Base-by-base conservation (phyloP, 2,797 vertebrate genomes). In the Pyrocephalus nanus region DNA sequence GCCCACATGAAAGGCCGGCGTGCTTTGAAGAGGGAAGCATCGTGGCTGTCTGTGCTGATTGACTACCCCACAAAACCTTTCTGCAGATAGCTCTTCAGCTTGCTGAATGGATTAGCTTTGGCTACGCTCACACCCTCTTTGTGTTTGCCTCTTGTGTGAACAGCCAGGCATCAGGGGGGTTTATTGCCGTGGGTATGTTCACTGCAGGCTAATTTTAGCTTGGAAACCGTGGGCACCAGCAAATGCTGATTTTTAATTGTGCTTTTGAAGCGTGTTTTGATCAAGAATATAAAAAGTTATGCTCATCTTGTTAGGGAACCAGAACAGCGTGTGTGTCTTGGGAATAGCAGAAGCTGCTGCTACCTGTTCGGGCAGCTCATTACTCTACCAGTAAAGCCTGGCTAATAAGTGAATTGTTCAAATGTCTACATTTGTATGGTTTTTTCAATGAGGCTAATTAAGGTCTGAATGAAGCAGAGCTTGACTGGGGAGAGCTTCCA, bases 21-120 rank as follows among this genome's bases (percentile, higher is more conserved):
- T 57, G 84, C 95, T 96, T 89, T 95, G 95, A 95, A 94, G 92
- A 48, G 69, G 66, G 90, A 70, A 62, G 50, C 64, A 38, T 67
- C 1, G 1, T 71, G 42, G 77, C 92, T 91, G 88, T 40, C 62
- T 90, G 62, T 0, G 1, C 82, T 90, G 92, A 90, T 12, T 89
- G 88, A 80, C 79, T 83, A 19, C 61, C 66, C 65, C 75, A 85
- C 34, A 86, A 86, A 55, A 53, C 40, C 53, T 21, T 80, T 73
- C 77, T 85, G 86, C 86, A 87, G 86, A 86, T 62, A 88, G 42
- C 73, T 77, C 50, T 36, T 83, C 53, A 65, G 2, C 42, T 86
- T 76, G n/a, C 8, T 32, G 54, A 89, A 92, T 80, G 79, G 75
- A 85, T 92, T 73, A 73, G 54, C 62, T 82, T 4, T 66, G 64